Evolutionary conservation across 2,797 vertebrate species (phyloP).

Genomic region (Coregonus ussuriensis): DNA sequence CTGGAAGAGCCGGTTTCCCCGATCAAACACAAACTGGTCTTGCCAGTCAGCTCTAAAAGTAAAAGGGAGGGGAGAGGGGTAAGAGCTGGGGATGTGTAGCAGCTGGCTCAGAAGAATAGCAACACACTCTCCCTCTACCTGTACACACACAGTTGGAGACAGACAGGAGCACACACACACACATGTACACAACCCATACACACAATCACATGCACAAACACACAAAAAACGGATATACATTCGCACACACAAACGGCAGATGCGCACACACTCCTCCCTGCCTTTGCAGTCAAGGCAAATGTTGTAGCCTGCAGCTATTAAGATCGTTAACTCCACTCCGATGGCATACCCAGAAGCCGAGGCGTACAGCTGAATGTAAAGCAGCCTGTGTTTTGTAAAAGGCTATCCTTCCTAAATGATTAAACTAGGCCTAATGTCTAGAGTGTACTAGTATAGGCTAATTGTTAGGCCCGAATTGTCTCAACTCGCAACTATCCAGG

Average conservation of each 20-base stretch:
- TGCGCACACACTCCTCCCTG: background rate
- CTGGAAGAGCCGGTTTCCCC: conserved; percentile 78
- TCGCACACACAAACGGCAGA: background rate
- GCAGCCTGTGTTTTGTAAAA: background rate
- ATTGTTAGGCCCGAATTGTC: background rate
- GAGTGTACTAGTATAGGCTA: background rate
- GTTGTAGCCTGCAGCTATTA: background rate
- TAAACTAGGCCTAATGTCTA: background rate
- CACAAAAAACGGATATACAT: background rate
- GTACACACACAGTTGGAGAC: background rate
- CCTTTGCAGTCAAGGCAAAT: background rate
- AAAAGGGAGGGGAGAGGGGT: background rate
- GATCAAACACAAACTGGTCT: conserved; percentile 76
- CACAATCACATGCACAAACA: background rate
- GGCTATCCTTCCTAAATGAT: background rate
- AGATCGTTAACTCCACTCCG: background rate
- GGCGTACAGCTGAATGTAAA: background rate
- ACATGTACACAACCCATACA: background rate
- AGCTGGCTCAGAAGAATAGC: conserved; percentile 16
- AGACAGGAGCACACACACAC: background rate
- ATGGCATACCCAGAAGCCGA: background rate
- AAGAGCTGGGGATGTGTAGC: background rate
- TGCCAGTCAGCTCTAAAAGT: conserved; percentile 83
- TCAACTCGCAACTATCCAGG: background rate
- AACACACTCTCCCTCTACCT: background rate